A percentile compares a stretch with the other conserved stretches of the same genome.
Conservation (phyloP, 2,797 vertebrate genomes). For the Rhadinocentrus ornatus region DNA sequence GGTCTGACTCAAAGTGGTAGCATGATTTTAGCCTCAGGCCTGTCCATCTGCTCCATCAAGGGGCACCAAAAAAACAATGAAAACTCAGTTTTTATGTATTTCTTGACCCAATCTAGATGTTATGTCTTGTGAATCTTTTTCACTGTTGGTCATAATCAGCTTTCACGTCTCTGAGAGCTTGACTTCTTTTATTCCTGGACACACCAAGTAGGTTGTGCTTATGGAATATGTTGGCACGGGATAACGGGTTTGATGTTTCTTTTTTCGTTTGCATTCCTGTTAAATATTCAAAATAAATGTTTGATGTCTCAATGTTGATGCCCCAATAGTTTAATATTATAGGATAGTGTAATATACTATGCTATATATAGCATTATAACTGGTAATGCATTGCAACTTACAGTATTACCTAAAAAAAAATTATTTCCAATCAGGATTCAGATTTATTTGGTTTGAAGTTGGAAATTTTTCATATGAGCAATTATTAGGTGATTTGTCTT, state of each 20-base stretch:
- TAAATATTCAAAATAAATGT: background rate
- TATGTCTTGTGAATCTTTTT: background rate
- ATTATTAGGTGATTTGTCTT: background rate
- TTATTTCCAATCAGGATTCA: background rate
- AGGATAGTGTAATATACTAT: background rate
- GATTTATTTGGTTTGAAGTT: background rate
- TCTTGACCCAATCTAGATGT: background rate
- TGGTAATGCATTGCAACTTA: background rate
- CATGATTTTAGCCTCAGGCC: constrained; percentile 8
- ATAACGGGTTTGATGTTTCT: background rate
- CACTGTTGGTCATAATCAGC: background rate
- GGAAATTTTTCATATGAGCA: background rate
- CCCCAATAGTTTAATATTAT: background rate
- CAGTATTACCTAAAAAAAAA: background rate
- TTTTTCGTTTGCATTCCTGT: background rate
- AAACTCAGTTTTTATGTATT: background rate
- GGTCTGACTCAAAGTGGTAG: constrained; percentile 3
- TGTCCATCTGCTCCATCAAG: constrained; percentile 16
- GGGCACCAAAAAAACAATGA: background rate
- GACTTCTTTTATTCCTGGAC: no score
- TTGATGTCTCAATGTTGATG: no score
- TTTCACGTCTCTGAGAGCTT: background rate
- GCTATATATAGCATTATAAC: background rate
- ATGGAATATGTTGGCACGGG: background rate
- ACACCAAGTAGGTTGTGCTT: no score